Evolutionary conservation across 53 echinoderm and acorn worm genomes (phyloP), one percentile per base, ranked within the genome.

Genomic region (Crossaster papposus): DNA sequence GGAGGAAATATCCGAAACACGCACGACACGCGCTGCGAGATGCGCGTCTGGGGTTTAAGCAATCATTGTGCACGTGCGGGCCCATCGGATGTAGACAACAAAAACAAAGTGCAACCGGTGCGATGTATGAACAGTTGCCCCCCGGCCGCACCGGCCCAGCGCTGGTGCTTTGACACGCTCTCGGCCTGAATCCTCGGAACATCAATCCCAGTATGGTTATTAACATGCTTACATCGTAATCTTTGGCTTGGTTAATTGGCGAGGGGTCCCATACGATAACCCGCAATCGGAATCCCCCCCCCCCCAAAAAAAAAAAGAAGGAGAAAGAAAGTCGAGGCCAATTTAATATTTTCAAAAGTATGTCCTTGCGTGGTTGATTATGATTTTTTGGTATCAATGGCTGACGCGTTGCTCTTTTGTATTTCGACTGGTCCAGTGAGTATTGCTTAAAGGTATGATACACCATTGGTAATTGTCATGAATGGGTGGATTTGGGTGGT

Each of bases 51-150:
- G 10, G 30, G 2, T 68, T 28, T 4, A 23, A 68, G 68, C 68
- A 68, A 68, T 68, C 24, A 11, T n/a, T n/a, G 28, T 23, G 65
- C 82, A 82, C 82, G 82, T 82, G 82, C 44, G 15, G 65, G 23
- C 13, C 82, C 15, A 22, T 4, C 82, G 36, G 38, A 82, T 26
- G 37, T 70, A 58, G 33, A 81, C 62, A 36, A 82, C 65, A 28
- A 50, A 35, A 44, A 82, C 70, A 68, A 37, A 82, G 70, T 36
- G 82, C 82, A 65, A 68, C 4, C 82, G 82, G 82, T 32, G 22
- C 51, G 65, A 64, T 82, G 82, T 82, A 28, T 82, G 82, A 28
- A 82, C 82, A 82, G 82, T 82, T 82, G 82, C 82, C 33, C 28
- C 68, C 24, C 24, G 68, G 68, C 28, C 2, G 28, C n/a, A 26